Base-by-base conservation (phyloP, 2,888 invertebrate species). In the Diarsia mendica region DNA sequence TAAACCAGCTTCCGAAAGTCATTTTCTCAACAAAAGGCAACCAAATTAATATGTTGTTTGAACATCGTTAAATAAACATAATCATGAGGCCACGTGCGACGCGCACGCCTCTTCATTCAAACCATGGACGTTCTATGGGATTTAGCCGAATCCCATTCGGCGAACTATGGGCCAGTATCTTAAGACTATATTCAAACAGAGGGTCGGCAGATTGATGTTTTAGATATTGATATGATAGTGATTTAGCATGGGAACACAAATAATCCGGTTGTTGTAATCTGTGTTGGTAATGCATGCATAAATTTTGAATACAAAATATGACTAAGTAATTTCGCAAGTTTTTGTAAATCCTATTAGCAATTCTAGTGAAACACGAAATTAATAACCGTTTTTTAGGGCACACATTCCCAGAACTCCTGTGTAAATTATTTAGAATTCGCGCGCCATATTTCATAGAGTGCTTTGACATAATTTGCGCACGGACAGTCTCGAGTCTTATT, bases 1-100 rank as follows among this genome's bases (percentile, higher is more conserved):
- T 63, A 68, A 87, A 80, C 90, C 89, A 88, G 91, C 90, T 93
- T 93, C 94, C 93, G 90, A 93, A 93, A 94, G 94, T 94, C 93
- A 95, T 95, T 94, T 94, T 89, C 91, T 89, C 89, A 92, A 94
- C 94, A 95, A 95, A 94, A 94, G 93, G 83, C 90, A 83, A 90
- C 93, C 92, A 95, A 95, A 96, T 96, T 96, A 96, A 96, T 95
- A 96, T 94, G 95, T 95, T 96, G 96, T 96, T 96, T 96, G 96
- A 96, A 94, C 95, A 93, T 94, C 90, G 92, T 94, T 93, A 95
- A 94, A 94, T 94, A 96, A 96, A 96, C 94, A 96, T 94, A 96
- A 96, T 96, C 95, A 96, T 83, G 44, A 8, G 53, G 93, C 75
- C 96, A 96, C 96, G 96, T 95, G 96, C 88, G 48, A 44, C 6